These are phyloP conservation scores for Zhuqinia jingwanae DNA, from an alignment of 2,888 invertebrate genomes.

Conservation along the genomic window DNA sequence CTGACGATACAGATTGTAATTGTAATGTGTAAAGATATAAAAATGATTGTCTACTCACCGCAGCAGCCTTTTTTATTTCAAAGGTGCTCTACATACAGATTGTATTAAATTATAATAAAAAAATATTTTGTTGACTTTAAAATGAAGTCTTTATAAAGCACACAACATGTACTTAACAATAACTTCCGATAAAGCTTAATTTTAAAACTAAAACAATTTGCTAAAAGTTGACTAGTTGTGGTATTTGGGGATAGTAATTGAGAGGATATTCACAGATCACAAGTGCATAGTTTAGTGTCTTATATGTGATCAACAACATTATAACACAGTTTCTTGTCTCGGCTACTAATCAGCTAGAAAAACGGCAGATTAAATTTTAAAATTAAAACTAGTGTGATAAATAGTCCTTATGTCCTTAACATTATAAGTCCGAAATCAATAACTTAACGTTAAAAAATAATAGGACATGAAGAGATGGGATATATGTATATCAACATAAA, in stretches of 20 bases:
- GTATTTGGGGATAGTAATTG: no score
- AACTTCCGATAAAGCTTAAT: not conserved
- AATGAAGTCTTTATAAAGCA: not conserved
- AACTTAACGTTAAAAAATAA: constrained; percentile 11
- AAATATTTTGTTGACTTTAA: not conserved
- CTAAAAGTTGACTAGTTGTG: no score
- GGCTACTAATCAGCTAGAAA: not conserved
- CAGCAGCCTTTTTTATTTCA: not conserved
- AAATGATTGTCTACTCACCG: not conserved
- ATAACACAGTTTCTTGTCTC: no score
- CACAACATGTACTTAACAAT: not conserved
- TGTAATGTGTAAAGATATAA: not conserved
- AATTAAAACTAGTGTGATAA: not conserved
- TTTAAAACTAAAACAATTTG: no score
- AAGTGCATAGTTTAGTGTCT: not conserved
- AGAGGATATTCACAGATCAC: no score
- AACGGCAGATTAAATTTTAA: not conserved
- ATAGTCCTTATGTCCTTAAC: not conserved
- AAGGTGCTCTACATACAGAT: constrained; percentile 5
- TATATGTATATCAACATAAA: no score
- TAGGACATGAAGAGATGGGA: not conserved
- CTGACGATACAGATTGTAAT: no score
- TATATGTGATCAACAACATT: not conserved
- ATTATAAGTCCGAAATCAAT: no score
- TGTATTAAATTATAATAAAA: not conserved